Conservation (phyloP, 2,797 vertebrate species). For the Pseudotriccus pelzelni region DNA sequence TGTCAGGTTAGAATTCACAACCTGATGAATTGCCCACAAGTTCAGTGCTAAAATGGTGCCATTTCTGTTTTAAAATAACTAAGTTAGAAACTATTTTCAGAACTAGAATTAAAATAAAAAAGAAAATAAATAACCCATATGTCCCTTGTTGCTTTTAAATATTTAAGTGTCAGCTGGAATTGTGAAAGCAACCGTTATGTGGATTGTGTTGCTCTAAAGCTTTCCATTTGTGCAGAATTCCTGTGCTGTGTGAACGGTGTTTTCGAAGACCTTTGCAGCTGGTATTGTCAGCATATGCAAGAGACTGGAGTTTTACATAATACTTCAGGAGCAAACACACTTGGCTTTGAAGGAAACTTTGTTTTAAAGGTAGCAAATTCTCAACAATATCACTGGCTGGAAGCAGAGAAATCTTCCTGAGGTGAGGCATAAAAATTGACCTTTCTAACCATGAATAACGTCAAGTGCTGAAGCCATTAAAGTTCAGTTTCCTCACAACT, state of each 20-base stretch:
- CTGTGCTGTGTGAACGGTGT: constrained; percentile 2
- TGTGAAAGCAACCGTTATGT: constrained; percentile 38
- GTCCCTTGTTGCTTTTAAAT: constrained; percentile 75
- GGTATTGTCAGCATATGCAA: background rate
- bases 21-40: constrained; percentile 71
- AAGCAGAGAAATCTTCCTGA: background rate
- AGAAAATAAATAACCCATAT: constrained; percentile 75
- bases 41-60: constrained; percentile 56
- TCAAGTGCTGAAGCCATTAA: background rate
- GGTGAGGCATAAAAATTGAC: background rate
- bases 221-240: constrained; percentile 41
- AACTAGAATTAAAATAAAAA: constrained; percentile 75
- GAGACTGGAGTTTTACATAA: background rate
- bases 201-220: constrained; percentile 27
- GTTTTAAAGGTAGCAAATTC: background rate
- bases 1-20: constrained; percentile 78
- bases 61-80: constrained; percentile 74
- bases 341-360: background rate
- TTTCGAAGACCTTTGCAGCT: constrained; percentile 41
- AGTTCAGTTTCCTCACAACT: background rate
- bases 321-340: background rate
- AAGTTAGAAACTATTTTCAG: constrained; percentile 65
- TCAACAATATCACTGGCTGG: background rate
- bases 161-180: constrained; percentile 72
- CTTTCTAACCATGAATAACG: background rate